A percentile compares a stretch with the other conserved stretches of the same genome.
Conservation (phyloP, 2,113 vertebrate species). For the Cinclus cinclus region DNA sequence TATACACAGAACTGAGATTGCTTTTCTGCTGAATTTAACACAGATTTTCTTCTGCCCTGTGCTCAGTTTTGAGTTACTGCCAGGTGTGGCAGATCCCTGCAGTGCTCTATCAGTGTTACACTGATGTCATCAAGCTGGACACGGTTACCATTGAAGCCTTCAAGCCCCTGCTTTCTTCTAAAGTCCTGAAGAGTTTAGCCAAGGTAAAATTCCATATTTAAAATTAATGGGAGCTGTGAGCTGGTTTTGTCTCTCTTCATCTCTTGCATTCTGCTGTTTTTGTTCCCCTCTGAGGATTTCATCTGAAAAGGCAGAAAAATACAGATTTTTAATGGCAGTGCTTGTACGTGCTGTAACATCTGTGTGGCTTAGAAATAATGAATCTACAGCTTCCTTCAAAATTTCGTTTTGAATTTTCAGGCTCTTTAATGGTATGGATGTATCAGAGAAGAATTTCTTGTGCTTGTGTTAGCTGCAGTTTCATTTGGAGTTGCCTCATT, state of each 20-base stretch:
- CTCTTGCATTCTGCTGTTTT: neutral
- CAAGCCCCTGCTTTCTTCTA: conserved; percentile 77
- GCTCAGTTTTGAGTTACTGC: conserved; percentile 88
- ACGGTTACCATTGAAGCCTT: conserved; percentile 86
- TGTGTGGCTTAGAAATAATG: neutral
- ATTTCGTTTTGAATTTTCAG: neutral
- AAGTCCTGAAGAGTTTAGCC: conserved; percentile 71
- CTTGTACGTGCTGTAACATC: neutral
- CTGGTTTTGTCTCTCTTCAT: neutral
- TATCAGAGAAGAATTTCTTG: neutral
- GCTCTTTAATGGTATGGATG: neutral
- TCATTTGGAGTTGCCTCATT: neutral
- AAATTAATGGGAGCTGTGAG: neutral
- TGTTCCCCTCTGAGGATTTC: neutral
- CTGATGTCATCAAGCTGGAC: conserved; percentile 85
- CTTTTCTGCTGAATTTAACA: neutral
- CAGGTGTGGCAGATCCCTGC: conserved; percentile 86
- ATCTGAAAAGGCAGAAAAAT: neutral
- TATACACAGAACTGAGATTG: neutral
- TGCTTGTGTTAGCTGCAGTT: neutral
- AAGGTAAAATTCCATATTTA: conserved; percentile 75
- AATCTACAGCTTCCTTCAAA: neutral
- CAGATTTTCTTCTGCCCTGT: accelerated
- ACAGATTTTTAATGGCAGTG: neutral
- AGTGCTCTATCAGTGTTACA: conserved; percentile 88